Evolutionary conservation across 2,888 invertebrate species (phyloP), one percentile per base, ranked within the genome.

Genomic region (Philereme transversata): DNA sequence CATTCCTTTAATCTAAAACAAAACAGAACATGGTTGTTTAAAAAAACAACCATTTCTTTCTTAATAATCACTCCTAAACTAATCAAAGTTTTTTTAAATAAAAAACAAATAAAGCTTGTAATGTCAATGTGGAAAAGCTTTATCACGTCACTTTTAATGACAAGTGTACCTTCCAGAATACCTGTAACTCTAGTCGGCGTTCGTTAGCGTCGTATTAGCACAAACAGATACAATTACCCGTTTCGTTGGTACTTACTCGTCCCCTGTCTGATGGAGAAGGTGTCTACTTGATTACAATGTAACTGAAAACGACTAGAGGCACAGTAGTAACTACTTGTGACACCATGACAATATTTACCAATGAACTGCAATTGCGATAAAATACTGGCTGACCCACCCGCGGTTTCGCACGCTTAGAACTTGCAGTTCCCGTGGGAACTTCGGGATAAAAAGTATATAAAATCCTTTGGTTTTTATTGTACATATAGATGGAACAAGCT

Each of bases 171-270:
- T 10, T 6, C 8, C 5, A 8, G 9, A 10, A 5, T 40, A 4
- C 10, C 5, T 52, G 49, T 44, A 59, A 59, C 47, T 33, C 46
- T 43, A 57, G 11, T 45, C 57, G 46, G 43, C 73, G 76, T 77
- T 82, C 77, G 77, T 80, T 77, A 76, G 70, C 75, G 58, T 70
- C 70, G 75, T 73, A 81, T 80, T 81, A 79, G 77, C 74, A 77
- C 78, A 76, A 70, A 72, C 75, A 70, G 75, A 77, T 83, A 75
- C 72, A 63, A 73, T 86, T 84, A 78, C 83, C 52, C 59, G 65
- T 60, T 58, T 67, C 5, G 51, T 46, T 47, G 44, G 8, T 40
- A 8, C 40, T 43, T 51, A 38, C 43, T 48, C 22, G 22, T 58
- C 44, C 50, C 56, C 43, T 38, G 49, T 49, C 33, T 64, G 62